Conservation (phyloP, 2,888 invertebrate species). For the Leptothorax acervorum region DNA sequence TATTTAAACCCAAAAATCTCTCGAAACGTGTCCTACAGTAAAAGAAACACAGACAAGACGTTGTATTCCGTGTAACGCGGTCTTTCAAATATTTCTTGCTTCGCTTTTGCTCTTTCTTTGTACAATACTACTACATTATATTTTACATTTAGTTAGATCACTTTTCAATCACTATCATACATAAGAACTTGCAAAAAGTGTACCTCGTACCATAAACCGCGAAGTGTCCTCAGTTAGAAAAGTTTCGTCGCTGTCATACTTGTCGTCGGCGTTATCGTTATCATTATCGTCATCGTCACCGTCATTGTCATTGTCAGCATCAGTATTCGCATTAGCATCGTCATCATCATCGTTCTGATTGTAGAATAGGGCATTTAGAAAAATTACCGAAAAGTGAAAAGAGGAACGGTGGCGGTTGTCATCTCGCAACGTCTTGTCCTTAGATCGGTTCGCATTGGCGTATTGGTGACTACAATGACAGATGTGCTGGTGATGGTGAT, state of each 20-base stretch:
- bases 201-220: slow-evolving; percentile 80
- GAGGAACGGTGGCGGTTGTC: slow-evolving; percentile 75
- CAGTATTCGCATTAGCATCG: slow-evolving; percentile 1
- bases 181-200: slow-evolving; percentile 84
- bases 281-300: slow-evolving; percentile 8
- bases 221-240: slow-evolving; percentile 79
- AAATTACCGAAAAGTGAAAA: slow-evolving; percentile 79
- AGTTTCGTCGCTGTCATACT: slow-evolving; percentile 50
- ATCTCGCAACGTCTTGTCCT: slow-evolving; percentile 69
- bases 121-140: slow-evolving; percentile 77
- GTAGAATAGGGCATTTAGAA: slow-evolving; percentile 76
- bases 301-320: neutral
- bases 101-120: slow-evolving; percentile 70
- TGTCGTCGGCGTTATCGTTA: slow-evolving; percentile 27
- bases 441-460: slow-evolving; percentile 53
- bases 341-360: slow-evolving; percentile 69
- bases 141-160: slow-evolving; percentile 69
- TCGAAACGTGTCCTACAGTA: slow-evolving; percentile 70
- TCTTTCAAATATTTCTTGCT: slow-evolving; percentile 71
- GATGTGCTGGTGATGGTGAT: slow-evolving; percentile 58
- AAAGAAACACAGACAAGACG: slow-evolving; percentile 77
- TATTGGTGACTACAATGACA: slow-evolving; percentile 33
- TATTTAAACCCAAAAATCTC: slow-evolving; percentile 71
- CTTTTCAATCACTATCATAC: slow-evolving; percentile 82
- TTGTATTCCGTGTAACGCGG: slow-evolving; percentile 62